phyloP scores from a whole-genome alignment of 2,888 invertebrate genomes.

The Margaritifera margaritifera region DNA sequence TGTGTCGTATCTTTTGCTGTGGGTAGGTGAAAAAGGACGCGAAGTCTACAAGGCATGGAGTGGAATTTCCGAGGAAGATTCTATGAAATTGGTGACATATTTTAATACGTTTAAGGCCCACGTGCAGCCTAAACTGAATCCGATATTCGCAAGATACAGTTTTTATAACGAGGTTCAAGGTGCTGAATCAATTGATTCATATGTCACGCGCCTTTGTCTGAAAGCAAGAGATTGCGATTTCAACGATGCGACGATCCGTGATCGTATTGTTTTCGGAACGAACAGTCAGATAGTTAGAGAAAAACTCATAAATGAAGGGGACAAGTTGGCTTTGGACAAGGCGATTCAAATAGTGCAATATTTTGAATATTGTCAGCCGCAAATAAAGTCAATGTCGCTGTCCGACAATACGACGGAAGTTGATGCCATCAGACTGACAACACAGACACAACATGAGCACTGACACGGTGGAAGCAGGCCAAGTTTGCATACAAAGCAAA shows the following conservation, averaged over 20 bases:
- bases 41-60: conserved; percentile 8
- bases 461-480: too few relatives aligned
- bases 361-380: conserved; percentile 16
- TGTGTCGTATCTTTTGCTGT: conserved; percentile 13
- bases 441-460: too few relatives aligned
- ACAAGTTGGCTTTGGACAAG: conserved; percentile 16
- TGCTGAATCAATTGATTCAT: conserved; percentile 8
- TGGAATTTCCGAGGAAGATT: conserved; percentile 4
- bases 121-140: conserved; percentile 23
- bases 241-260: conserved; percentile 9
- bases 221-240: conserved; percentile 10
- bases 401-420: too few relatives aligned
- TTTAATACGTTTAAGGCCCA: conserved; percentile 10
- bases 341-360: conserved; percentile 17
- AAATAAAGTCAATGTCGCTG: conserved; percentile 18
- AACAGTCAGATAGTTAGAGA: conserved; percentile 17
- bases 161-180: conserved; percentile 21
- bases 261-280: conserved; percentile 19
- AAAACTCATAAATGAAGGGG: conserved; percentile 18
- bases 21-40: conserved; percentile 18
- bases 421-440: too few relatives aligned
- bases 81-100: conserved; percentile 9
- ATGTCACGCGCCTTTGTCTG: conserved; percentile 9
- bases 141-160: conserved; percentile 17
- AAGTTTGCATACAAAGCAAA: too few relatives aligned